Evolutionary conservation across 2,797 vertebrate genomes (phyloP).

Genomic region (Trichosurus vulpecula): DNA sequence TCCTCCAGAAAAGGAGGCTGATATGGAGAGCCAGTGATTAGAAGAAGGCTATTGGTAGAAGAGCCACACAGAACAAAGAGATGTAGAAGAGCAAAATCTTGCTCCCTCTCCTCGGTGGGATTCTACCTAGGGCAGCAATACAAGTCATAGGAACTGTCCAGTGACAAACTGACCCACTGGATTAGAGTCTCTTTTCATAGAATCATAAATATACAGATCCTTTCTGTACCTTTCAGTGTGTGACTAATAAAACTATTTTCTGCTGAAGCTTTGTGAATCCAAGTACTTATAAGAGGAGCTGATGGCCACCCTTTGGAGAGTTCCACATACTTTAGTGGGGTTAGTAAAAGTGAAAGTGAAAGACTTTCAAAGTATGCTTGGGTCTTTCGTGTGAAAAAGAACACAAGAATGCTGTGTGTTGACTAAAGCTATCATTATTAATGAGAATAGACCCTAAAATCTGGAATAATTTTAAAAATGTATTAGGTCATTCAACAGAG

Average conservation of each 20-base stretch:
- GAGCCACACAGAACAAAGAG: neutral
- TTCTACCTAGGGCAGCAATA: neutral
- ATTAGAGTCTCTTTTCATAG: neutral
- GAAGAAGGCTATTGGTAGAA: neutral
- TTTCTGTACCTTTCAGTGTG: neutral
- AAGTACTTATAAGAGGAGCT: neutral
- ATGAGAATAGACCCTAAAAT: neutral
- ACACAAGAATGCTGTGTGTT: neutral
- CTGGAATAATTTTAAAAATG: neutral
- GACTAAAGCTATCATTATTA: neutral
- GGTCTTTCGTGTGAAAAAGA: neutral
- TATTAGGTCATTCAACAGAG: neutral
- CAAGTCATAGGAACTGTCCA: neutral
- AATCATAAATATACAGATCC: neutral
- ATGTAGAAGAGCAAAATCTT: neutral
- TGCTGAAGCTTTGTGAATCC: neutral
- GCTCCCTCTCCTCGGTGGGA: neutral
- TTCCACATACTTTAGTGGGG: neutral
- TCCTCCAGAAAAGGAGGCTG: neutral
- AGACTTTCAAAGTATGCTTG: neutral
- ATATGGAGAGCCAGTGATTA: neutral
- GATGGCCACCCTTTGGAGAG: neutral
- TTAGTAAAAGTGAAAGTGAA: neutral
- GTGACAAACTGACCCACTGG: neutral
- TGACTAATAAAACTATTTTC: neutral